phyloP scores from a whole-genome alignment of 2,113 vertebrate genomes.

The Coturnix japonica region DNA sequence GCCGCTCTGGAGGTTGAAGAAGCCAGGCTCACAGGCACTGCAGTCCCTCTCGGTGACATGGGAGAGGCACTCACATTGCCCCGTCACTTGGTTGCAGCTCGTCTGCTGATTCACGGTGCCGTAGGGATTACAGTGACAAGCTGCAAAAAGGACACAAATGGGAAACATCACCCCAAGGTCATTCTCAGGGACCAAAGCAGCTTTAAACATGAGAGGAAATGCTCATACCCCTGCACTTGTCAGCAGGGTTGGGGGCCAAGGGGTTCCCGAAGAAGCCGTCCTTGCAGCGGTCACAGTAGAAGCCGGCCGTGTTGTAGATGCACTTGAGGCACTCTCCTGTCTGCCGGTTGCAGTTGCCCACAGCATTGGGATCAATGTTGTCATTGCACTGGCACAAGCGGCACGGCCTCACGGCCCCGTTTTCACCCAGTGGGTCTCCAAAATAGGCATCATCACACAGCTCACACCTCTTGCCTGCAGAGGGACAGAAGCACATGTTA shows the following conservation, averaged over 20 bases:
- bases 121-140: constrained; percentile 86
- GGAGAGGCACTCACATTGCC: constrained; percentile 90
- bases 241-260: constrained; percentile 75
- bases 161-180: neutral
- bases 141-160: constrained; percentile 68
- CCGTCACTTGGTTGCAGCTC: constrained; percentile 87
- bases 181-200: neutral
- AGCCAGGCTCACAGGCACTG: constrained; percentile 88
- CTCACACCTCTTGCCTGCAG: constrained; percentile 92
- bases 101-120: constrained; percentile 84
- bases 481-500: fast-evolving
- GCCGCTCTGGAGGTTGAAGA: constrained; percentile 90
- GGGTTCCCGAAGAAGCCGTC: constrained; percentile 89
- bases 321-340: constrained; percentile 92
- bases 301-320: constrained; percentile 88
- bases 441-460: constrained; percentile 97
- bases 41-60: constrained; percentile 90
- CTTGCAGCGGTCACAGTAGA: constrained; percentile 90
- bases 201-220: neutral
- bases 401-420: constrained; percentile 80
- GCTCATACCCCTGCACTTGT: constrained; percentile 89
- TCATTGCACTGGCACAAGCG: constrained; percentile 90
- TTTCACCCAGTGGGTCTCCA: constrained; percentile 87
- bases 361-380: constrained; percentile 90
- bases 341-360: constrained; percentile 87